Evolutionary conservation across 2,797 vertebrate species (phyloP), one percentile per base, ranked within the genome.

Genomic region (Spinus pinus): DNA sequence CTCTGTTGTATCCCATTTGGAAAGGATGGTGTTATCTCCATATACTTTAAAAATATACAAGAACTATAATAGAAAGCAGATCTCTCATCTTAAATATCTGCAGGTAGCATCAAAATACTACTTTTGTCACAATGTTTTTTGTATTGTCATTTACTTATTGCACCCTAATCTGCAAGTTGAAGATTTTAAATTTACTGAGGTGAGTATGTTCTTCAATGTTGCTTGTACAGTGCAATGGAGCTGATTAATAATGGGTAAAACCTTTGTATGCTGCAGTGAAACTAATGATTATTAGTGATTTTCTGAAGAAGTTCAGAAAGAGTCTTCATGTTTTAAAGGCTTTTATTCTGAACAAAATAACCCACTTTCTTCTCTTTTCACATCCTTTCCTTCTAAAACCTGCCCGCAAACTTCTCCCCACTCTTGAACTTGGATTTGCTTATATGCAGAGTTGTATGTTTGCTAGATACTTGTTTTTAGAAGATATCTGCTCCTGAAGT

Each of bases 391-490:
- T 20, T 86, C 23, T 54, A 42, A 78, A 92, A 79, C 23, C 30
- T 64, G 5, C 1, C 24, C 4, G 9, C 3, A 50, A 51, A 0
- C 28, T 70, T 81, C 16, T 85, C 5, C 4, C 4, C 10, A 30
- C 14, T 1, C 6, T 41, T 60, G 54, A 64, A 30, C 37, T 64
- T 81, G 18, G 19, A 57, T 78, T 61, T 79, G 47, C 31, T 81
- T 70, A 7, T 27, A 50, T 60, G 27, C 62, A 25, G 35, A 37
- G 49, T 41, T 90, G n/a, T 71, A 31, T 58, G 13, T 65, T 93
- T 92, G 42, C 77, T 35, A 33, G 33, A 30, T 80, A 54, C 41
- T 81, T 81, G 62, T 7, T 64, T 69, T 74, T 75, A 88, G 66
- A 58, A 39, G 41, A 81, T 51, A 86, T n/a, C 27, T 88, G 30